Conservation (phyloP, 2,888 invertebrate species). For the Melinopterus prodromus region DNA sequence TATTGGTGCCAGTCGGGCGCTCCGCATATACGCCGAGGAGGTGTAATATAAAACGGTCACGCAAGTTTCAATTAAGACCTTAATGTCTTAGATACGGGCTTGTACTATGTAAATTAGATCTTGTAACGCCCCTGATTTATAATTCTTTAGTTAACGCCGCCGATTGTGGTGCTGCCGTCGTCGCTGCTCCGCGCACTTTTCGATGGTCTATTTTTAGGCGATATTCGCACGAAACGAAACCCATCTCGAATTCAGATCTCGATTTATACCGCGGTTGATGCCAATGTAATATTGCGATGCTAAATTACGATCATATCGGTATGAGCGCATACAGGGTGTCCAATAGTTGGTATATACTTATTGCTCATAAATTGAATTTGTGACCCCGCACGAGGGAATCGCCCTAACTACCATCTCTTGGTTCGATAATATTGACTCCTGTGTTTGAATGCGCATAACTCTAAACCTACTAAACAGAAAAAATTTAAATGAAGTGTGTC, state of each 20-base stretch:
- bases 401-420: no score
- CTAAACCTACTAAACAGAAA: no score
- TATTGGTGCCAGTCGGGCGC: constrained; percentile 20
- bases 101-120: constrained; percentile 53
- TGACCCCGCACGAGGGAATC: no score
- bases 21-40: constrained; percentile 29
- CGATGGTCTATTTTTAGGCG: not conserved
- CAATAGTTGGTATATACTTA: no score
- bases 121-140: constrained; percentile 49
- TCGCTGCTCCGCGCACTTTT: constrained; percentile 19
- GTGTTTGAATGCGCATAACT: no score
- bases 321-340: no score
- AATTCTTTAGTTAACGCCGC: constrained; percentile 34
- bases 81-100: constrained; percentile 51
- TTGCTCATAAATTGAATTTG: no score
- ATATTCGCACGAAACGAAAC: not conserved
- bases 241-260: not conserved
- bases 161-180: constrained; percentile 4
- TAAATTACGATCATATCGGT: not conserved
- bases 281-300: not conserved
- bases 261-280: not conserved
- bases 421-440: no score
- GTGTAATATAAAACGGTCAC: constrained; percentile 47
- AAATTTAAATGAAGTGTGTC: no score
- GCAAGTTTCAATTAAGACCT: constrained; percentile 53